A percentile compares a stretch with the other conserved stretches of the same genome.
Evolutionary conservation across 1,140 invertebrate species (phyloP).

Genomic region (Tyrophagus putrescentiae): DNA sequence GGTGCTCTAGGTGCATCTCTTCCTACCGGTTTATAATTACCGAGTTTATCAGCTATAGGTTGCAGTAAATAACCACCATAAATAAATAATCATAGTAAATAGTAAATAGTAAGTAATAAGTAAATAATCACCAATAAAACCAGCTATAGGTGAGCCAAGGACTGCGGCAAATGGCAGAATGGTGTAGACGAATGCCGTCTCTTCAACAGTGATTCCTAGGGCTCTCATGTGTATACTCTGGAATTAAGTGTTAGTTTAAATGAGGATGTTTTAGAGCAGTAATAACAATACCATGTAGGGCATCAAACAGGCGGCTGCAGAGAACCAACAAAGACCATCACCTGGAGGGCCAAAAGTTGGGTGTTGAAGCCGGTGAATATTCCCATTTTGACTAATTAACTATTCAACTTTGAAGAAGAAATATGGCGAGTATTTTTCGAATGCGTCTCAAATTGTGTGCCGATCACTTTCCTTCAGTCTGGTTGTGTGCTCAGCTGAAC

Average conservation of each 20-base stretch:
- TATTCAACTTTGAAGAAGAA: too few relatives aligned
- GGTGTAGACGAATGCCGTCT: slow-evolving; percentile 70
- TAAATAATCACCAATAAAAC: too few relatives aligned
- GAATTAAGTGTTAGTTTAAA: not conserved
- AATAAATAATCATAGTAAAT: too few relatives aligned
- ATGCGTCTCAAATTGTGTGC: too few relatives aligned
- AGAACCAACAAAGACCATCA: slow-evolving; percentile 53
- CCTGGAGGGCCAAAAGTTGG: slow-evolving; percentile 43
- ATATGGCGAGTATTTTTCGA: too few relatives aligned
- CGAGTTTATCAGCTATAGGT: slow-evolving; percentile 63
- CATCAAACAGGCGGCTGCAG: slow-evolving; percentile 56
- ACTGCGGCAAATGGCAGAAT: slow-evolving; percentile 59
- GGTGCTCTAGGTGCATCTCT: slow-evolving; percentile 47
- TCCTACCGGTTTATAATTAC: slow-evolving; percentile 55
- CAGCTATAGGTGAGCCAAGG: slow-evolving; percentile 58
- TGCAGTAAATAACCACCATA: too few relatives aligned
- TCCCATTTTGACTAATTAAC: too few relatives aligned
- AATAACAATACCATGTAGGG: slow-evolving; percentile 53
- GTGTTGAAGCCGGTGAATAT: slow-evolving; percentile 27
- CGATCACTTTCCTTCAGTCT: too few relatives aligned
- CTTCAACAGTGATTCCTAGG: slow-evolving; percentile 60
- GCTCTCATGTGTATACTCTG: slow-evolving; percentile 51
- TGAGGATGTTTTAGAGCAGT: not conserved
- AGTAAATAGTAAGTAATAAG: too few relatives aligned
- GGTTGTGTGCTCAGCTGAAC: too few relatives aligned